A percentile compares a stretch with the other conserved stretches of the same genome.
Conservation (phyloP, 2,113 vertebrate species). For the Maylandia zebra region DNA sequence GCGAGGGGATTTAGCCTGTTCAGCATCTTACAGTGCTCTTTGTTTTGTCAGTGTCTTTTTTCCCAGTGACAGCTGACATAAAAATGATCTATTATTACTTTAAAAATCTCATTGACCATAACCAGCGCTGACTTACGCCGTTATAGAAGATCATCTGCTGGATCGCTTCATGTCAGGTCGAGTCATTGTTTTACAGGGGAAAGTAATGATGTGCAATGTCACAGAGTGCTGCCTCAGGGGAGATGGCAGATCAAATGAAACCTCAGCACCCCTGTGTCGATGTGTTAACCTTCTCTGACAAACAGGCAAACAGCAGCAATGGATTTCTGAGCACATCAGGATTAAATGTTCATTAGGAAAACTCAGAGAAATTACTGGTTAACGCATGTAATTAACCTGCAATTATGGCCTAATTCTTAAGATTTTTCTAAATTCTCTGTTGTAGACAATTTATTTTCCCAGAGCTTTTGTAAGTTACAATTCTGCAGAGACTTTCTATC, state of each 20-base stretch:
- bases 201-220: not conserved
- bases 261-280: not conserved
- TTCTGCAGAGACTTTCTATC: not conserved
- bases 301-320: not conserved
- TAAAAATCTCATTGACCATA: not conserved
- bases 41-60: not conserved
- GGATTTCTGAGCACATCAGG: not conserved
- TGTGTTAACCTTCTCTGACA: constrained; percentile 18
- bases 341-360: not conserved
- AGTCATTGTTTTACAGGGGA: not conserved
- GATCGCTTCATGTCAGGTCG: not conserved
- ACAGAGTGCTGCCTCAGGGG: not conserved
- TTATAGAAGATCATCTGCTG: not conserved
- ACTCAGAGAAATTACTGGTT: not conserved
- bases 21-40: not conserved
- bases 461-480: not conserved
- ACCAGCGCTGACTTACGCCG: not conserved
- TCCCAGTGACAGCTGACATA: not conserved
- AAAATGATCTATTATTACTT: not conserved
- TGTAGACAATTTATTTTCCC: not conserved
- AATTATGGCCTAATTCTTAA: not conserved
- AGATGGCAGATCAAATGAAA: constrained; percentile 5
- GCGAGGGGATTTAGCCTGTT: constrained; percentile 9
- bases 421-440: not conserved
- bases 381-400: not conserved